Conservation (phyloP, 2,113 vertebrate genomes). For the Columba janthina region DNA sequence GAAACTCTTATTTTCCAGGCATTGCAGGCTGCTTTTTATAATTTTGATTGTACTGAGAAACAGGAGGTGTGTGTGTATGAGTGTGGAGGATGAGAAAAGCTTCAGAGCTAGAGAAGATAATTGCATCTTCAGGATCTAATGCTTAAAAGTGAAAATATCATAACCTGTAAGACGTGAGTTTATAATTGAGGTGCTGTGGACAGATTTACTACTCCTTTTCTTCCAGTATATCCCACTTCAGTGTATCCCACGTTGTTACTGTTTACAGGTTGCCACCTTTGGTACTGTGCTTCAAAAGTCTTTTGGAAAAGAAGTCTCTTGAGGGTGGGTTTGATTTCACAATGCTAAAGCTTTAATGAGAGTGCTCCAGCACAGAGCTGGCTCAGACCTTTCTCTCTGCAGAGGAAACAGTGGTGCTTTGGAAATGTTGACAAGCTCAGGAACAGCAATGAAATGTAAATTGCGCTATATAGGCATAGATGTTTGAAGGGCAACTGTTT, state of each 20-base stretch:
- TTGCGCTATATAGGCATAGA: neutral
- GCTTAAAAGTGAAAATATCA: neutral
- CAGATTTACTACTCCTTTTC: neutral
- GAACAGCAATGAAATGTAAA: conserved; percentile 25
- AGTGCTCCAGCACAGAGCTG: neutral
- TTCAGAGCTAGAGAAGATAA: neutral
- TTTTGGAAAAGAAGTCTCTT: neutral
- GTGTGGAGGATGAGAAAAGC: neutral
- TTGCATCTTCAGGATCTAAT: neutral
- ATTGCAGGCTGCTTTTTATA: neutral
- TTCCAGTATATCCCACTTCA: neutral
- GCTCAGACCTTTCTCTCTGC: neutral
- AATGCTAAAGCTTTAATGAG: neutral
- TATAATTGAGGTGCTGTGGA: neutral
- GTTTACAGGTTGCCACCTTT: neutral
- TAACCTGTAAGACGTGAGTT: neutral
- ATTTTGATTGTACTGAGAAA: neutral
- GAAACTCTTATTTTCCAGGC: neutral
- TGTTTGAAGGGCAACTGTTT: neutral
- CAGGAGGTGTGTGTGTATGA: neutral
- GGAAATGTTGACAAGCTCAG: neutral
- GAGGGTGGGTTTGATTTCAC: neutral
- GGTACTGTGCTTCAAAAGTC: neutral
- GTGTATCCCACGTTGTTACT: neutral
- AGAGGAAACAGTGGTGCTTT: neutral